Evolutionary conservation across 2,797 vertebrate genomes (phyloP), one percentile per base, ranked within the genome.

Genomic region (Typhlichthys subterraneus): DNA sequence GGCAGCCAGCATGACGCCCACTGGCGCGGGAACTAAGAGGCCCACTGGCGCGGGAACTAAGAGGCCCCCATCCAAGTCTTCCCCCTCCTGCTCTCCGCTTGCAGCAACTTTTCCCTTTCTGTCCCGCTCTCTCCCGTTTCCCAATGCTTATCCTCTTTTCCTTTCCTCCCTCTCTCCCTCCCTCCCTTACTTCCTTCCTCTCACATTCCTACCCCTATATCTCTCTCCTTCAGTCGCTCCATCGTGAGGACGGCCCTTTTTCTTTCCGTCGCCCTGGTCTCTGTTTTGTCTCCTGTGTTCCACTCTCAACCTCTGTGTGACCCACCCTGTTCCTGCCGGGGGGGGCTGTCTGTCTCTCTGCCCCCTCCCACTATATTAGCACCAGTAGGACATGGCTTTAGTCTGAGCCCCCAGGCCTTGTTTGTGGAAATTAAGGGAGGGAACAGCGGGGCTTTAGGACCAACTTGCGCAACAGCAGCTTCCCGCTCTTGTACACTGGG

Each of bases 361-460:
- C 42, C 14, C 58, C 57, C 67, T 63, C 66, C 63, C 70, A 23
- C 67, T 17, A 76, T 80, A 84, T 80, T 84, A 82, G 57, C 71
- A 71, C 70, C 53, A 83, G 77, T 84, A 84, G 82, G 84, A 83
- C 77, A 4, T 29, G 69, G 80, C 80, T 78, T 76, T 61, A 72
- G 68, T 72, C 65, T 77, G 74, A 77, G 70, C 65, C 66, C 68
- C 12, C 6, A 7, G 13, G 81, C 79, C 86, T 86, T 86, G 82
- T 83, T 77, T 83, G 72, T 79, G 80, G 67, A 76, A 77, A 61
- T 6, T 4, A 46, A 73, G 67, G 72, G 76, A 81, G 55, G 81
- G 63, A 57, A 67, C 59, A 79, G 70, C 67, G 56, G 62, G 77
- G 82, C 84, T 23, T 85, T 79, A 80, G 53, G 45, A 52, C 57